phyloP scores from a whole-genome alignment of 2,797 vertebrate genomes.

The Leptoclinus maculatus region DNA sequence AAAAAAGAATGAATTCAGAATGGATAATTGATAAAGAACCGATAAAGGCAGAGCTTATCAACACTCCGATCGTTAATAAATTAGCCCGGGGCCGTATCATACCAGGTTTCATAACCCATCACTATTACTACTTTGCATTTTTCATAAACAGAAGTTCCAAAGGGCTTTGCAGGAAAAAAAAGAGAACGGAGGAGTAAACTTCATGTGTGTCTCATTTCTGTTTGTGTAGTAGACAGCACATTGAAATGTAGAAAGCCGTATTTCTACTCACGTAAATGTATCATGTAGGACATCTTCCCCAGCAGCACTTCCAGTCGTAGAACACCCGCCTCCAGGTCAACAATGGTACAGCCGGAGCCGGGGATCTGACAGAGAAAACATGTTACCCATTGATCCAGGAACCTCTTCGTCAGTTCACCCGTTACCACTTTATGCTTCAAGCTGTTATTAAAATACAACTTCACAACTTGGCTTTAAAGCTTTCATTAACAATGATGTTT shows the following conservation, averaged over 20 bases:
- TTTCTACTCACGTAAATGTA: slow-evolving; percentile 88
- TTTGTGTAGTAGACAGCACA: not conserved
- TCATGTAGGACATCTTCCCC: slow-evolving; percentile 89
- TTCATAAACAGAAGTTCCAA: not conserved
- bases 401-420: not conserved
- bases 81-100: too few species aligned
- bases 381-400: not conserved
- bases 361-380: slow-evolving; percentile 82
- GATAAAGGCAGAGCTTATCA: too few species aligned
- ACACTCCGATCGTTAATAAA: too few species aligned
- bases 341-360: slow-evolving; percentile 84
- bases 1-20: too few species aligned
- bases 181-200: too few species aligned
- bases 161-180: not conserved
- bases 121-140: not conserved
- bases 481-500: too few species aligned
- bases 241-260: not conserved
- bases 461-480: too few species aligned
- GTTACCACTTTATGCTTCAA: not conserved
- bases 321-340: slow-evolving; percentile 84
- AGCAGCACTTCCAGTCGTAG: slow-evolving; percentile 88
- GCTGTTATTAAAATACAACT: too few species aligned
- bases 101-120: not conserved
- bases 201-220: too few species aligned
- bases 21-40: too few species aligned